A percentile compares a stretch with the other conserved stretches of the same genome.
These are phyloP conservation scores for Ibidorhyncha struthersii DNA, from an alignment of 2,113 vertebrate species.

Conservation along the genomic window DNA sequence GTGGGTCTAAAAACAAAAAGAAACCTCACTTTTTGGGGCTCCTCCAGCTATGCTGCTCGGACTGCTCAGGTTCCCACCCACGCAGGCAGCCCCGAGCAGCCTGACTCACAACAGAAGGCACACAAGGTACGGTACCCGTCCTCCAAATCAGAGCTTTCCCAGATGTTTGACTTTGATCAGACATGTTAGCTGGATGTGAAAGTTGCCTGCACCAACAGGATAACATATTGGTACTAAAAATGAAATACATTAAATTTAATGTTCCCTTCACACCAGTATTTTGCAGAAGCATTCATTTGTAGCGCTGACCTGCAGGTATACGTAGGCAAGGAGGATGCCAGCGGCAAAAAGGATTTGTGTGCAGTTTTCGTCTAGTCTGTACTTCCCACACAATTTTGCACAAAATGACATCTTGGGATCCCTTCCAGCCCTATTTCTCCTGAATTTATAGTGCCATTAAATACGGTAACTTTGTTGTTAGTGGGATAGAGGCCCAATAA, in stretches of 20 bases:
- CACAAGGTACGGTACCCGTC: not conserved
- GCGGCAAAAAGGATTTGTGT: not conserved
- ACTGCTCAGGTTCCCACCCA: not conserved
- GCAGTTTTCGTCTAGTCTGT: not conserved
- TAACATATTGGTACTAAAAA: not conserved
- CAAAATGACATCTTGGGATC: not conserved
- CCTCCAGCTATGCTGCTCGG: not conserved
- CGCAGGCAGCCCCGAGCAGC: fast-evolving
- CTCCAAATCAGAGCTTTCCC: not conserved
- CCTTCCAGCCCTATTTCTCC: not conserved
- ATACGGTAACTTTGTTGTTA: not conserved
- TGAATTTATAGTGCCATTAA: not conserved
- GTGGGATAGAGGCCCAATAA: not conserved
- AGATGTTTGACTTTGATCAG: not conserved
- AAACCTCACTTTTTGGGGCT: not conserved
- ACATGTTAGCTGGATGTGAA: not conserved
- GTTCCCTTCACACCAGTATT: not conserved
- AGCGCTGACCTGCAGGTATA: not conserved
- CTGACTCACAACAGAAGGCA: not conserved
- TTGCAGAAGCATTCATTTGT: not conserved
- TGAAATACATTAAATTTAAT: not conserved
- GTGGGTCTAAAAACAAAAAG: not conserved
- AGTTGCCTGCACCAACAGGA: not conserved
- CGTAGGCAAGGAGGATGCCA: not conserved
- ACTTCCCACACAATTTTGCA: not conserved